phyloP scores from a whole-genome alignment of 2,797 vertebrate species.

The Anguilla obscura region DNA sequence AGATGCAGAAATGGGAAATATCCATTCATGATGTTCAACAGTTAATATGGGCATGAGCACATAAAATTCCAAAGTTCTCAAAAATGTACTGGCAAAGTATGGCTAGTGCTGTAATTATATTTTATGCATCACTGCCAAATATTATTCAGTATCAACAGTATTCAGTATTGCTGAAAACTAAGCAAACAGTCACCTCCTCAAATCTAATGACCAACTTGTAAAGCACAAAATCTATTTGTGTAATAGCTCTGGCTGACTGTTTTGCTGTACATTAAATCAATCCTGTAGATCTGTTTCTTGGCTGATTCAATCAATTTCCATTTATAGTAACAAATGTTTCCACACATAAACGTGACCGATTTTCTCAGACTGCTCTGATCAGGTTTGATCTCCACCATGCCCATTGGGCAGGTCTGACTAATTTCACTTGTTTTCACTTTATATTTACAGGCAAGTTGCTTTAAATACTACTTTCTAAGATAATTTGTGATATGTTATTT shows the following conservation, averaged over 20 bases:
- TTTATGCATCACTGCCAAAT: constrained; percentile 1
- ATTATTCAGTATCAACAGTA: neutral
- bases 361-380: neutral
- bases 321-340: neutral
- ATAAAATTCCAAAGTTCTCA: neutral
- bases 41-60: neutral
- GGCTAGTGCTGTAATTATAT: neutral
- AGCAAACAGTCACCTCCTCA: neutral
- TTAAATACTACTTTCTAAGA: neutral
- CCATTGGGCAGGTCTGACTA: neutral
- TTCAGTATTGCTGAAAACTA: neutral
- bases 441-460: neutral
- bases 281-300: neutral
- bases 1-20: neutral
- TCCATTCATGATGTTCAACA: neutral
- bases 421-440: neutral
- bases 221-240: neutral
- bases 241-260: neutral
- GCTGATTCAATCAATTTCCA: neutral
- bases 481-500: neutral
- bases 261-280: neutral
- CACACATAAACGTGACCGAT: neutral
- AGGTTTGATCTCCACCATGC: neutral
- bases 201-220: neutral
- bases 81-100: neutral